Evolutionary conservation across 2,888 invertebrate genomes (phyloP).

Genomic region (Scaptodrosophila latifasciaeformis): DNA sequence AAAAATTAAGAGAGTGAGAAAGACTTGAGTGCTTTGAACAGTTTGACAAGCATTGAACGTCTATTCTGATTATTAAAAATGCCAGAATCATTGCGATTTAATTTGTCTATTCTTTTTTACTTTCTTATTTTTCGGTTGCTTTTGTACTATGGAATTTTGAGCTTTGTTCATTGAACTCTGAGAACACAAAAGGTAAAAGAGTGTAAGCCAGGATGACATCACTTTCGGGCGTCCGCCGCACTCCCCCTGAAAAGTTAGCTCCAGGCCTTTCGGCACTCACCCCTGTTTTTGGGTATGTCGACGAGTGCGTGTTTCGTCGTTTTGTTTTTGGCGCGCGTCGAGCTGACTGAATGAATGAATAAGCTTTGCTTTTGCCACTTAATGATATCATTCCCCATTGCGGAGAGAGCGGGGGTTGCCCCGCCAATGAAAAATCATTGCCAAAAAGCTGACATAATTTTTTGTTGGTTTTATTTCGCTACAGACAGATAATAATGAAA

Average conservation of each 20-base stretch:
- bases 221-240: conserved; percentile 10
- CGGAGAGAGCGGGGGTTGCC: background rate
- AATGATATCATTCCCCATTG: conserved; percentile 49
- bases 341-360: conserved; percentile 31
- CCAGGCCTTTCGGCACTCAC: conserved; percentile 4
- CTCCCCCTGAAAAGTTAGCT: conserved; percentile 7
- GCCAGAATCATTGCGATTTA: too few species aligned
- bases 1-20: too few species aligned
- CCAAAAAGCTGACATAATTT: conserved; percentile 53
- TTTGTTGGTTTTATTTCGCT: background rate
- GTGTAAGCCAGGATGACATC: conserved; percentile 35
- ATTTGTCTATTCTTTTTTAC: too few species aligned
- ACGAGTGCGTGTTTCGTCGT: too few species aligned
- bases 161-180: conserved; percentile 20
- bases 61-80: too few species aligned
- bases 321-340: conserved; percentile 43
- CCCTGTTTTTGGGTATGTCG: background rate
- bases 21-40: too few species aligned
- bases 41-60: too few species aligned
- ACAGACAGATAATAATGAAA: background rate
- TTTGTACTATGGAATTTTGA: too few species aligned
- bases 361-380: conserved; percentile 42
- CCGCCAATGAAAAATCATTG: background rate
- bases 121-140: too few species aligned
- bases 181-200: conserved; percentile 36